Conservation (phyloP, 2,113 vertebrate genomes). For the Plectropomus leopardus region DNA sequence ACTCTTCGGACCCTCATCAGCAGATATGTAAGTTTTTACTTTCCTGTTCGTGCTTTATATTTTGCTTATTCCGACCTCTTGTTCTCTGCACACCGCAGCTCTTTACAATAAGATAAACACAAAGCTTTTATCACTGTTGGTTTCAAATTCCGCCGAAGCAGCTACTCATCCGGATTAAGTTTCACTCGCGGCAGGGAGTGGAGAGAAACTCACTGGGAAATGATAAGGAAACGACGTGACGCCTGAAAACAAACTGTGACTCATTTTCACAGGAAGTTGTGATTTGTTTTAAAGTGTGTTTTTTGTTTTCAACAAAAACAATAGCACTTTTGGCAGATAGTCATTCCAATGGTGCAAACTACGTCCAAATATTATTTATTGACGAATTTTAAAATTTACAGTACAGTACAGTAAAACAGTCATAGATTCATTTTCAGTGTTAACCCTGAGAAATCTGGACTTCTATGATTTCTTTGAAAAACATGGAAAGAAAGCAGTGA, state of each 20-base stretch:
- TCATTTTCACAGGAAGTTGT: not conserved
- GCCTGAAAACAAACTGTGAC: no score
- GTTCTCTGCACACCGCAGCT: not conserved
- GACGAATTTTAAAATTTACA: no score
- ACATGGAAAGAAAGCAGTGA: no score
- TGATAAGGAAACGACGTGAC: not conserved
- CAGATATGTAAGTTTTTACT: constrained; percentile 91
- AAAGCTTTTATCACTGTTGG: constrained; percentile 4
- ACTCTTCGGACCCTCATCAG: constrained; percentile 91
- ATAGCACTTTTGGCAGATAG: not conserved
- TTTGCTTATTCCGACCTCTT: not conserved
- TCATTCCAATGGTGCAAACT: not conserved
- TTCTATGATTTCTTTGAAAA: no score
- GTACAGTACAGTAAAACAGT: no score
- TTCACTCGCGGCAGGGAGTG: constrained; percentile 42
- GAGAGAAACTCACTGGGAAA: not conserved
- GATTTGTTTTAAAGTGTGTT: not conserved
- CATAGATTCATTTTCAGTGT: no score
- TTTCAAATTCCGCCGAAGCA: constrained; percentile 48
- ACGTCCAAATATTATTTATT: not conserved
- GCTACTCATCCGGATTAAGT: constrained; percentile 65
- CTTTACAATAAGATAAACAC: not conserved
- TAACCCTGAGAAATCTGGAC: no score
- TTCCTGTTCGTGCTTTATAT: no score
- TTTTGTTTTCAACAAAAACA: not conserved